phyloP scores from a whole-genome alignment of 2,888 invertebrate genomes.

The Oscheius myriophilus region DNA sequence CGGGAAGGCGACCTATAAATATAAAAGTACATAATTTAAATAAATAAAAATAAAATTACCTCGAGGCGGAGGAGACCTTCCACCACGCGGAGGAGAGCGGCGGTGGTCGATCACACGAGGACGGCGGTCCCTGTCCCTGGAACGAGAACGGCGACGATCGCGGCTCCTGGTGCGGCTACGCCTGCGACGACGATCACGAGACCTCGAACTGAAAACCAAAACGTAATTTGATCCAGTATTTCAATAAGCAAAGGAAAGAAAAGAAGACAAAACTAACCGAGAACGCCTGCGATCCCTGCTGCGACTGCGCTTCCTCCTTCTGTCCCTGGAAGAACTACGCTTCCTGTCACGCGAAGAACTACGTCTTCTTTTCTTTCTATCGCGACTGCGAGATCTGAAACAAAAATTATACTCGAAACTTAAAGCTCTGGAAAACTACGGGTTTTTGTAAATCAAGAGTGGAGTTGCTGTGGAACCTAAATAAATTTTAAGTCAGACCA shows the following conservation, averaged over 20 bases:
- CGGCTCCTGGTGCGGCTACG: slow-evolving; percentile 35
- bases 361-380: slow-evolving; percentile 29
- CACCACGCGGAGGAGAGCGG: slow-evolving; percentile 36
- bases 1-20: slow-evolving; percentile 80
- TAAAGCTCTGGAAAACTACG: background rate
- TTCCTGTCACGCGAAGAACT: slow-evolving; percentile 35
- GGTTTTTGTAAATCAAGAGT: slow-evolving; percentile 6
- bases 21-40: slow-evolving; percentile 3
- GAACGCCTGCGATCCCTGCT: slow-evolving; percentile 38
- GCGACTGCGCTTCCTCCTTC: slow-evolving; percentile 36
- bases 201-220: slow-evolving; percentile 38
- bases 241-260: no score
- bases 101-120: slow-evolving; percentile 38
- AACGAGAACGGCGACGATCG: slow-evolving; percentile 13
- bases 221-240: background rate
- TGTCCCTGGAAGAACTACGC: slow-evolving; percentile 28
- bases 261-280: background rate
- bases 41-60: slow-evolving; percentile 15
- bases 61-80: slow-evolving; percentile 38
- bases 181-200: slow-evolving; percentile 26
- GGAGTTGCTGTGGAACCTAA: slow-evolving; percentile 14
- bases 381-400: slow-evolving; percentile 32
- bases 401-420: background rate
- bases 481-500: slow-evolving; percentile 24
- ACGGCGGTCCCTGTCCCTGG: slow-evolving; percentile 20